Base-by-base conservation (phyloP, 2,797 vertebrate genomes). In the Aulostomus chinensis region DNA sequence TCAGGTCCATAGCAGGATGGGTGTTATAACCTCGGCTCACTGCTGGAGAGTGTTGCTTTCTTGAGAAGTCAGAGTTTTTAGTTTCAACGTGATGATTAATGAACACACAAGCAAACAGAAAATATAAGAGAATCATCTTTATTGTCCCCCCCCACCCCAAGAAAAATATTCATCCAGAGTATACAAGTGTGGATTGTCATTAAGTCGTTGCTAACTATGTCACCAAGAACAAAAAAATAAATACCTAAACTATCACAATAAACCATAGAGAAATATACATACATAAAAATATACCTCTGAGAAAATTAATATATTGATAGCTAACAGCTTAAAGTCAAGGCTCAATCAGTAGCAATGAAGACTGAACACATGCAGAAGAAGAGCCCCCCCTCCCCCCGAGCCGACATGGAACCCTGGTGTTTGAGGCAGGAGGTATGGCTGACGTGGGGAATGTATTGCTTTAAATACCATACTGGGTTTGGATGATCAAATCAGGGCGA, bases 251-350 rank as follows among this genome's bases (percentile, higher is more conserved):
- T 80, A 74, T 75, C 57, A 77, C 55, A 72, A 68, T 64, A 74
- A 62, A 74, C 60, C 57, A 59, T 60, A 51, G 66, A 81, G 69
- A 80, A 69, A 77, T 66, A 70, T 73, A 84, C 66, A 79, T 68
- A 81, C 58, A 73, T 68, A 79, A 83, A 85, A 88, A 87, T 86
- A 80, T 69, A 80, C 60, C 73, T 87, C 80, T 85, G 83, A 78
- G 66, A 80, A 72, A 51, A 69, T 48, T 52, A 50, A 73, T 63
- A 71, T 61, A 65, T 70, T 47, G 71, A 77, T 56, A 63, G 64
- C 58, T 66, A 81, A 86, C 76, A 85, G 84, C 79, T 78, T 82
- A 72, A 35, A 55, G 66, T 78, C 70, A 67, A 78, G 68, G 78
- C 65, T 81, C 61, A 32, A 68, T 76, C 71, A 69, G 66, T 73